Evolutionary conservation across 2,113 vertebrate genomes (phyloP).

Genomic region (Chitala chitala): DNA sequence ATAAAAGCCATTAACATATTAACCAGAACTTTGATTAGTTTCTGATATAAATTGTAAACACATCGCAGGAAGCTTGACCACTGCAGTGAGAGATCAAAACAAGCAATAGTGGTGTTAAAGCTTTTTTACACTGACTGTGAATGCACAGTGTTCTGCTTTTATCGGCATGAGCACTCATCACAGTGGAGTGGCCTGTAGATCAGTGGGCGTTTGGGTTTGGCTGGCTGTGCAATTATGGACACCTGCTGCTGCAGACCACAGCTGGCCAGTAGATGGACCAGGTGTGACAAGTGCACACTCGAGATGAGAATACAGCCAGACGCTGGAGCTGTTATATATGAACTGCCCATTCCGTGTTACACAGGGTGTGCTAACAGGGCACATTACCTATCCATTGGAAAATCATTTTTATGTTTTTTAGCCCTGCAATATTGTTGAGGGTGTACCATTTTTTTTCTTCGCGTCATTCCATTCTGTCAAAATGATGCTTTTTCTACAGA

Average conservation of each 20-base stretch:
- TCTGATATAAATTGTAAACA: slow-evolving; percentile 8
- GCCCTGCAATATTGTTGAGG: no score
- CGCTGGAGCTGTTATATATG: background rate
- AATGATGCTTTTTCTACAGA: no score
- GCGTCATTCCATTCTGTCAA: no score
- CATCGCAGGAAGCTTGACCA: background rate
- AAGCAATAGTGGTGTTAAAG: no score
- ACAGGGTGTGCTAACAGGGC: no score
- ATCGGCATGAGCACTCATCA: background rate
- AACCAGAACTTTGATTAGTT: slow-evolving; percentile 1
- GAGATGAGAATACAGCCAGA: background rate
- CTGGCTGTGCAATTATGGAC: background rate
- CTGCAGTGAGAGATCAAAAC: background rate
- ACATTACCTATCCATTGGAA: no score
- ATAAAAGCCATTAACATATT: slow-evolving; percentile 7
- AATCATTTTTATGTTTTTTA: no score
- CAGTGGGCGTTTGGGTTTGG: background rate
- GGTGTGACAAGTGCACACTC: background rate
- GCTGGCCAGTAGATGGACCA: background rate
- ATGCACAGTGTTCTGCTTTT: no score
- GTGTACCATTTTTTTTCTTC: no score
- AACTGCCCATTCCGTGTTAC: background rate
- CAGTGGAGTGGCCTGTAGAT: background rate
- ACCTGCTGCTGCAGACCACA: background rate
- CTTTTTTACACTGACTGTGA: no score